Percentiles rank a stretch among this genome's conserved stretches.
phyloP scores from a whole-genome alignment of 2,888 invertebrate species.

The Calliopum simillimum region DNA sequence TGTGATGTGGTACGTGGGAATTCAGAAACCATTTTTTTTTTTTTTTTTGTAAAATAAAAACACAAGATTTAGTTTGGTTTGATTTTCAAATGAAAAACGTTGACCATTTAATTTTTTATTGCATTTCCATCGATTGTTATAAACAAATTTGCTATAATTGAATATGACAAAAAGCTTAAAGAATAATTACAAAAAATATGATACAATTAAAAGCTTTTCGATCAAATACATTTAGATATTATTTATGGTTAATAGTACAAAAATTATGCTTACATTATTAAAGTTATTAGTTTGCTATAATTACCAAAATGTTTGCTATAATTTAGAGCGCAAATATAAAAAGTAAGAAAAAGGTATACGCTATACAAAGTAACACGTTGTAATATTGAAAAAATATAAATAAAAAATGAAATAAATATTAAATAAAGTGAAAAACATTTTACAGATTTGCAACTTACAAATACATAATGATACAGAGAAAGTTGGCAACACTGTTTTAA shows the following conservation, averaged over 20 bases:
- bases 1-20: slow-evolving; percentile 13
- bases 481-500: slow-evolving; percentile 27
- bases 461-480: slow-evolving; percentile 17
- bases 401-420: not conserved
- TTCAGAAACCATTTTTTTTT: slow-evolving; percentile 13
- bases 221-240: too few relatives aligned
- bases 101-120: slow-evolving; percentile 15
- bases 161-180: slow-evolving; percentile 31
- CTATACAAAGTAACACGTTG: not conserved
- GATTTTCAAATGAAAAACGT: slow-evolving; percentile 16
- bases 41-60: slow-evolving; percentile 18
- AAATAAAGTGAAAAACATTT: slow-evolving; percentile 6
- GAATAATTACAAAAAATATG: slow-evolving; percentile 35
- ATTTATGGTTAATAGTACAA: slow-evolving; percentile 27
- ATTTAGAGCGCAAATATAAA: slow-evolving; percentile 22
- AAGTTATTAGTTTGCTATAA: slow-evolving; percentile 30
- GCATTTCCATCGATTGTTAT: slow-evolving; percentile 14
- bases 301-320: slow-evolving; percentile 29
- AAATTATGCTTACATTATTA: slow-evolving; percentile 17
- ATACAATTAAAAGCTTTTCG: slow-evolving; percentile 20
- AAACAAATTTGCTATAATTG: slow-evolving; percentile 28
- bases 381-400: slow-evolving; percentile 4
- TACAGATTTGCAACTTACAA: slow-evolving; percentile 18
- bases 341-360: slow-evolving; percentile 4
- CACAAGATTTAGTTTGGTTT: slow-evolving; percentile 19